A percentile compares a stretch with the other conserved stretches of the same genome.
Conservation (phyloP, 2,797 vertebrate genomes). For the Agapornis canus region DNA sequence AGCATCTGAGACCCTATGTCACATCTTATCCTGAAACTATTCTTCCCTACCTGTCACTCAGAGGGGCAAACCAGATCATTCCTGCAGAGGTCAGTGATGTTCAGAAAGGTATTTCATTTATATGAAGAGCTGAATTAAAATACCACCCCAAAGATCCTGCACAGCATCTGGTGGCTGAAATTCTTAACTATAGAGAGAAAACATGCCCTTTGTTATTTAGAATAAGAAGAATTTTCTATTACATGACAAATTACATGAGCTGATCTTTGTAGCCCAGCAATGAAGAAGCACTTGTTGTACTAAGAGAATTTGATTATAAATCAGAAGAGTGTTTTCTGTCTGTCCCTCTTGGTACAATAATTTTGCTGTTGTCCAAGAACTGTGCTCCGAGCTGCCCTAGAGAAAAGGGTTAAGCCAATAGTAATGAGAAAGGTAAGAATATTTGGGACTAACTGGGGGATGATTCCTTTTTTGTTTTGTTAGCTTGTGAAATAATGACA, state of each 20-base stretch:
- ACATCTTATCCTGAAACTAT: not conserved
- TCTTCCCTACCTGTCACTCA: not conserved
- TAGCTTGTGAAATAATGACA: slow-evolving; percentile 50
- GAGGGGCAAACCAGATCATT: not conserved
- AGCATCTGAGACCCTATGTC: not conserved
- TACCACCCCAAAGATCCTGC: not conserved
- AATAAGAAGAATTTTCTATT: not conserved
- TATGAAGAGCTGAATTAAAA: not conserved
- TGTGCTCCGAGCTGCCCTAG: slow-evolving; percentile 39
- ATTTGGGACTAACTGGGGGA: slow-evolving; percentile 38
- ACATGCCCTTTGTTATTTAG: not conserved
- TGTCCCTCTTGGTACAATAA: slow-evolving; percentile 25
- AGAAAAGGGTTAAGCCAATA: slow-evolving; percentile 48
- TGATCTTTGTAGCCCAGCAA: not conserved
- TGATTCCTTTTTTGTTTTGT: slow-evolving; percentile 55
- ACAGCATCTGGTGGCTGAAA: not conserved
- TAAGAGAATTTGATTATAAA: slow-evolving; percentile 49
- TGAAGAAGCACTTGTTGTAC: slow-evolving; percentile 11
- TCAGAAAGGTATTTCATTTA: not conserved
- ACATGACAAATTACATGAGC: not conserved
- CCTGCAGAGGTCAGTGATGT: not conserved
- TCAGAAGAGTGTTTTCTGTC: slow-evolving; percentile 30
- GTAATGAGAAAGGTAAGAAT: slow-evolving; percentile 44
- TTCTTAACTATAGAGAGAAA: not conserved
- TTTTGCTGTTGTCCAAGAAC: slow-evolving; percentile 56